Base-by-base conservation (phyloP, 2,888 invertebrate genomes). In the Bellardia bayeri region DNA sequence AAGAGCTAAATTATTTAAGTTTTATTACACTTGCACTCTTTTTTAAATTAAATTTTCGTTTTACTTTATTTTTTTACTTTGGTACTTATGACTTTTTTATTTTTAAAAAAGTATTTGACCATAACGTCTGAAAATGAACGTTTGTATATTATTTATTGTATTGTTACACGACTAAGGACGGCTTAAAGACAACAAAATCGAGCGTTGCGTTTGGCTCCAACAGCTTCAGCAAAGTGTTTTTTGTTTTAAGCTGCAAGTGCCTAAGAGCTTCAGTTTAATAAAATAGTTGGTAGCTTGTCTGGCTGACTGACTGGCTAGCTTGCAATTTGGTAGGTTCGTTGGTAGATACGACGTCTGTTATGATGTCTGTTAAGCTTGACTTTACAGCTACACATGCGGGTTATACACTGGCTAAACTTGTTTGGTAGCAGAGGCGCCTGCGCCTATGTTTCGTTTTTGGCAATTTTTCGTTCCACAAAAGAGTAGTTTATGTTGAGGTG, bases 201-300 rank as follows among this genome's bases (percentile, higher is more conserved):
- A 87, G 81, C 90, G 91, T 91, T 92, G 90, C 91, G 91, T 91
- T 90, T 91, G 89, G 90, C 90, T 91, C 89, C 90, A 92, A 90
- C 91, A 90, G 91, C 91, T 92, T 89, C 90, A 92, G 88, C 90
- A 89, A 91, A 92, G 90, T 92, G 92, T 90, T 90, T 90, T 85
- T 87, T 84, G 85, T 86, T 87, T 87, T 45, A 82, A 85, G 88
- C 89, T 86, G 85, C 85, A 87, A 85, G 81, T 78, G 89, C 87
- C 88, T 83, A 89, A 88, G 88, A 87, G 87, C 87, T 85, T 85
- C 42, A 75, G 37, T 85, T 80, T 75, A 68, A 56, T 33, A 54
- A 56, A 80, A 85, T 56, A 81, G 54, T 85, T 75, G 56, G 72
- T 49, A 45, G 61, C 6, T 61, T 45, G 58, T 16, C 30, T 33